Conservation (phyloP, 2,888 invertebrate species). For the Icerya purchasi region DNA sequence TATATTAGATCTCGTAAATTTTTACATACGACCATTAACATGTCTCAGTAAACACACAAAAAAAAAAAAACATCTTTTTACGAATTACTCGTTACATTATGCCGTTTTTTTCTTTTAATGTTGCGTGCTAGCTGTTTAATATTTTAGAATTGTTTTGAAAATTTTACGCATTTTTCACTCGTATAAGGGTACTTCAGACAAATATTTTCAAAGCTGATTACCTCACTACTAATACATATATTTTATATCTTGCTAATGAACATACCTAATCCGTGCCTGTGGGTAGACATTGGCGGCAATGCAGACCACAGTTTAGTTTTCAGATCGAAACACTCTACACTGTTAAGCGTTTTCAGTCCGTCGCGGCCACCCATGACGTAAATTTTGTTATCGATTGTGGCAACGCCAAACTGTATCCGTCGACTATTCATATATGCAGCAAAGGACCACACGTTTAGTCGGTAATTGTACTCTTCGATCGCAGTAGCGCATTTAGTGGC, state of each 20-base stretch:
- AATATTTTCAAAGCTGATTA: neutral
- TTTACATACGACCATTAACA: no score
- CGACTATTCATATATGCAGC: constrained; percentile 57
- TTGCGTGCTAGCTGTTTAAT: no score
- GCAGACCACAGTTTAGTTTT: constrained; percentile 54
- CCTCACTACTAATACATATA: no score
- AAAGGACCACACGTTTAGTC: constrained; percentile 56
- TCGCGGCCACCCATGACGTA: constrained; percentile 79
- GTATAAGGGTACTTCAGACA: neutral
- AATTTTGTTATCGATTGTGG: constrained; percentile 58
- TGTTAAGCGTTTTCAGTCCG: constrained; percentile 81
- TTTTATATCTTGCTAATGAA: no score
- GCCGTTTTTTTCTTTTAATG: no score
- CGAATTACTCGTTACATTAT: no score
- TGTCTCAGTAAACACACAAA: no score
- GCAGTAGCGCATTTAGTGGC: constrained; percentile 72
- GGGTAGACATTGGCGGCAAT: constrained; percentile 73
- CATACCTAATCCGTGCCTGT: constrained; percentile 29
- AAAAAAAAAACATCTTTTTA: no score
- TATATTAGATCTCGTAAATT: no score
- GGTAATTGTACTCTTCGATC: constrained; percentile 71
- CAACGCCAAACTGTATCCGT: constrained; percentile 76
- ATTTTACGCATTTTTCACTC: neutral
- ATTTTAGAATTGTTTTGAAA: neutral
- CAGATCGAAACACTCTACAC: constrained; percentile 30